Evolutionary conservation across 2,797 vertebrate species (phyloP), one percentile per base, ranked within the genome.

Genomic region (Lagocephalus sceleratus): DNA sequence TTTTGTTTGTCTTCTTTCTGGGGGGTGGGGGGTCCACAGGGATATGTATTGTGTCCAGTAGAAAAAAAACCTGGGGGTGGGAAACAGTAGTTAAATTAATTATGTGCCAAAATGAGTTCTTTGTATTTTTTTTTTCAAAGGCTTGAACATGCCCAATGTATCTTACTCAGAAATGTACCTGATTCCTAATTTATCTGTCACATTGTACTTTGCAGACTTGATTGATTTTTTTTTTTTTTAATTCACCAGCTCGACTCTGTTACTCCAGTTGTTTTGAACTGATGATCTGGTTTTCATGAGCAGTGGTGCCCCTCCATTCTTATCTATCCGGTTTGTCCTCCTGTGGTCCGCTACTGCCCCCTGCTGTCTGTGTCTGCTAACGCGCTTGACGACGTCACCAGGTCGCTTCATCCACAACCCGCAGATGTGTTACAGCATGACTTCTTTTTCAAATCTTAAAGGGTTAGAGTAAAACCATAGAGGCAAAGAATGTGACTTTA

Each of bases 131-230:
- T n/a, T 95, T 95, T 93, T 90, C 92, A 81, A 84, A 81, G 85
- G 82, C 63, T 92, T 89, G n/a, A 81, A 81, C 73, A 80, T 46
- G 63, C 67, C 41, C 68, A 82, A 76, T 80, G 72, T 85, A 84
- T 73, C 67, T 81, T 58, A 70, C 93, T 89, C 90, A 91, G 88
- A 91, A 75, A 69, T 75, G 72, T 76, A 88, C 80, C 82, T 83
- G 90, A 95, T 93, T 91, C 94, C 96, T 95, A 97, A 97, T 99
- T 96, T 93, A 94, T 96, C 97, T 92, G 93, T 94, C 92, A 97
- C 92, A 95, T 96, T 94, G 93, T 97, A 95, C 94, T 87, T 88
- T 93, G 92, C 92, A 35, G 84, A 86, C 89, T 91, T 89, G 90
- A 91, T 92, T 87, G 90, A 92, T 91, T 76, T 76, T 74, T 61